Conservation (phyloP, 2,888 invertebrate genomes). For the Papilio demoleus region DNA sequence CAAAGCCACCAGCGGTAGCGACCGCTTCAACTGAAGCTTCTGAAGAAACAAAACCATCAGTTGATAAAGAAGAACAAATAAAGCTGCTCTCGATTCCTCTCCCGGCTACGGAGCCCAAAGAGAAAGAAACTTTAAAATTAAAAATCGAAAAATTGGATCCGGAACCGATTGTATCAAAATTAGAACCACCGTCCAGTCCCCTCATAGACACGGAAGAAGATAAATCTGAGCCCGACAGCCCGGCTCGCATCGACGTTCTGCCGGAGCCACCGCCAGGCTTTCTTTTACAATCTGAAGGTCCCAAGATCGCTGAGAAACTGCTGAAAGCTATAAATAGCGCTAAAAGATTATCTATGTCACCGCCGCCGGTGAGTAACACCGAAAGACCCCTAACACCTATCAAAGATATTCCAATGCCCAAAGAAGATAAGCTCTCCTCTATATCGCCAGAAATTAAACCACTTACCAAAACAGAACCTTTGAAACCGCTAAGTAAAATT, state of each 20-base stretch:
- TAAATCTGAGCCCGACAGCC: constrained; percentile 79
- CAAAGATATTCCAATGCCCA: constrained; percentile 55
- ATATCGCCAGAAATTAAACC: constrained; percentile 55
- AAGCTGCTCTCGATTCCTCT: constrained; percentile 56
- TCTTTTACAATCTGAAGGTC: constrained; percentile 77
- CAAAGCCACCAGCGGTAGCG: constrained; percentile 40
- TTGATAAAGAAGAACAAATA: constrained; percentile 49
- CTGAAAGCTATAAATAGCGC: constrained; percentile 84
- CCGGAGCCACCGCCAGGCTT: constrained; percentile 79
- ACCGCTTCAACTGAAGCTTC: constrained; percentile 6
- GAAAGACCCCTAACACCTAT: constrained; percentile 65
- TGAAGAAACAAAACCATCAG: constrained; percentile 29
- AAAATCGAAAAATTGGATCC: constrained; percentile 60
- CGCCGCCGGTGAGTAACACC: constrained; percentile 60
- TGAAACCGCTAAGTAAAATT: constrained; percentile 57
- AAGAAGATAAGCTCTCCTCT: constrained; percentile 50
- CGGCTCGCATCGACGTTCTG: constrained; percentile 75
- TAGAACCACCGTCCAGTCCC: constrained; percentile 73
- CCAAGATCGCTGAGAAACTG: constrained; percentile 86
- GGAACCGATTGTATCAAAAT: constrained; percentile 55
- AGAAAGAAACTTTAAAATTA: constrained; percentile 49
- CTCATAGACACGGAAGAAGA: constrained; percentile 77
- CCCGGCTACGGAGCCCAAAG: constrained; percentile 52
- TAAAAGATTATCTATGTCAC: constrained; percentile 79
- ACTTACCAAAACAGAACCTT: constrained; percentile 54